These are phyloP conservation scores for Hydroisotoma schaefferi DNA, from an alignment of 2,888 invertebrate species.

Conservation along the genomic window DNA sequence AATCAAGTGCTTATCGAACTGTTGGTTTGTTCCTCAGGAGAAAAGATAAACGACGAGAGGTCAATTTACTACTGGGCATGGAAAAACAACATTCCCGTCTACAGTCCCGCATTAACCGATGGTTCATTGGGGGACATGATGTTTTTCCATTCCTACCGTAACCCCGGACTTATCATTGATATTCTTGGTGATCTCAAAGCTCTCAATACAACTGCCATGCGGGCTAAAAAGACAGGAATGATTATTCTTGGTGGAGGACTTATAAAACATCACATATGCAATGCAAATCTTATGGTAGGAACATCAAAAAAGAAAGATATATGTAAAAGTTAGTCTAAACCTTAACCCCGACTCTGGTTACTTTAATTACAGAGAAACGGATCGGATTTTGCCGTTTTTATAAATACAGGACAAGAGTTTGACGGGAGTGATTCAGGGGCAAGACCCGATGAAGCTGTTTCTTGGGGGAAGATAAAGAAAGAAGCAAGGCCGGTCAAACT, in stretches of 20 bases:
- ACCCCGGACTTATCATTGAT: constrained; percentile 88
- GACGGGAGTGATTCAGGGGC: constrained; percentile 99
- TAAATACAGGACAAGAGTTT: constrained; percentile 93
- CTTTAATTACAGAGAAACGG: constrained; percentile 72
- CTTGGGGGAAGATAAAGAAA: constrained; percentile 95
- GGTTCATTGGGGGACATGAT: constrained; percentile 98
- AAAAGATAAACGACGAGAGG: constrained; percentile 80
- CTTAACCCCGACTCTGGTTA: neutral
- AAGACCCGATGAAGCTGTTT: constrained; percentile 94
- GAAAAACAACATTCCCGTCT: constrained; percentile 94
- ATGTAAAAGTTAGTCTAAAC: neutral
- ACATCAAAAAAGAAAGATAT: neutral
- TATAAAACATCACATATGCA: constrained; percentile 98
- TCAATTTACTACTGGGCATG: constrained; percentile 98
- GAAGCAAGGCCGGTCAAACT: constrained; percentile 87
- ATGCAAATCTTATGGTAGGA: constrained; percentile 93
- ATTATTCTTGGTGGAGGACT: constrained; percentile 94
- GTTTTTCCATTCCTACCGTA: constrained; percentile 93
- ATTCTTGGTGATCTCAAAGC: constrained; percentile 84
- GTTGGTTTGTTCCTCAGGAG: constrained; percentile 59
- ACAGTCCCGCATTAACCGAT: constrained; percentile 95
- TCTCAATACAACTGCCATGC: constrained; percentile 90
- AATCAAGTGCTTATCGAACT: no score
- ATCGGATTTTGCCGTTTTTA: constrained; percentile 88
- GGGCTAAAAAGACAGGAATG: constrained; percentile 89